phyloP scores from a whole-genome alignment of 2,113 vertebrate species.

The Sprattus sprattus region DNA sequence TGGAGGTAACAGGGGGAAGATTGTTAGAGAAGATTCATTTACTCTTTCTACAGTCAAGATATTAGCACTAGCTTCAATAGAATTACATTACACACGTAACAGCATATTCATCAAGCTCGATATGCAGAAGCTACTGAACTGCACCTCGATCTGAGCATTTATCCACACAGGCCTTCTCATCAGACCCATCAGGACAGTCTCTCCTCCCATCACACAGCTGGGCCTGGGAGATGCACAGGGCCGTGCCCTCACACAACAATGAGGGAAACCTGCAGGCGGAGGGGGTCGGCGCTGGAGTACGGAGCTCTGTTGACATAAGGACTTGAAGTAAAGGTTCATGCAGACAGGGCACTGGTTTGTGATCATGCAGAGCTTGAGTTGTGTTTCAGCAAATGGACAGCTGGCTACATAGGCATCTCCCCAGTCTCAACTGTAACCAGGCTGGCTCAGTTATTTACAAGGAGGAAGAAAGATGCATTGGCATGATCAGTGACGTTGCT shows the following conservation, averaged over 20 bases:
- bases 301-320: neutral
- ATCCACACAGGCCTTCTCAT: conserved; percentile 73
- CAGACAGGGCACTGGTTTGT: neutral
- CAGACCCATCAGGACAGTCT: conserved; percentile 82
- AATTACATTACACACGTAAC: too few species aligned
- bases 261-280: conserved; percentile 53
- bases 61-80: too few species aligned
- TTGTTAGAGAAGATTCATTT: too few species aligned
- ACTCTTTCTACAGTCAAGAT: too few species aligned
- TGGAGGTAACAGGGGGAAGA: too few species aligned
- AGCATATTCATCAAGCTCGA: neutral
- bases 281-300: neutral
- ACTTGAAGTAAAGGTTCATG: neutral
- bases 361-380: neutral
- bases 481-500: too few species aligned
- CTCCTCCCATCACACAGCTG: conserved; percentile 76
- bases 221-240: conserved; percentile 53
- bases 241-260: neutral
- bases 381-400: neutral
- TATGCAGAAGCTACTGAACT: neutral
- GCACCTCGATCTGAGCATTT: conserved; percentile 59
- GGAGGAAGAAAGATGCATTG: neutral
- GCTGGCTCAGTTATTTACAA: neutral
- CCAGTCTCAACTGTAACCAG: neutral
- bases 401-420: neutral